These are phyloP conservation scores for Tanypteryx hageni DNA, from an alignment of 2,888 invertebrate species.

Conservation along the genomic window DNA sequence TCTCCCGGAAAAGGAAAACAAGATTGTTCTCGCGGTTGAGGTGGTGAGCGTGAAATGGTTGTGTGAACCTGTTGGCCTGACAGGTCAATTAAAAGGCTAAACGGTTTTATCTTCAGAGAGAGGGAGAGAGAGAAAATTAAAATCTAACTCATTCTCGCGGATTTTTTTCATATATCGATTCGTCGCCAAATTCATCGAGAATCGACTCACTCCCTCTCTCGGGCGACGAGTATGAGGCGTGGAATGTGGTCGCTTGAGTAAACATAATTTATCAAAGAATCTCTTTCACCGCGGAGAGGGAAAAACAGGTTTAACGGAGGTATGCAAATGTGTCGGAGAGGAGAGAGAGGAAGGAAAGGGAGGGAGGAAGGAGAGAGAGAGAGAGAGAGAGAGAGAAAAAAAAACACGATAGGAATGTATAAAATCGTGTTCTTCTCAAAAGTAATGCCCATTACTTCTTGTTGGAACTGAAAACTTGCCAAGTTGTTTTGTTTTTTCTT, in stretches of 20 bases:
- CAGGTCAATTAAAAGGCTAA: background rate
- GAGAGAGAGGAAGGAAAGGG: background rate
- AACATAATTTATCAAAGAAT: constrained; percentile 35
- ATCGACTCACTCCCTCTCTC: background rate
- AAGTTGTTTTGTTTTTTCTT: background rate
- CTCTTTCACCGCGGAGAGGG: constrained; percentile 13
- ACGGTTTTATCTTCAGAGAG: background rate
- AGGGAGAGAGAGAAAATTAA: background rate
- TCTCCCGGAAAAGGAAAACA: background rate
- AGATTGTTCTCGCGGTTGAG: background rate
- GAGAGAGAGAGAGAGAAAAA: background rate
- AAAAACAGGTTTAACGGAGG: constrained; percentile 24
- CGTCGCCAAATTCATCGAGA: background rate
- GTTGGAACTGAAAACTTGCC: constrained; percentile 18
- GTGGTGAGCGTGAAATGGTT: background rate
- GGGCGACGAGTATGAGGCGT: background rate
- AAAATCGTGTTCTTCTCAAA: constrained; percentile 28
- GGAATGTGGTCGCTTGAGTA: constrained; percentile 23
- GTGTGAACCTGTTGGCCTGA: constrained; percentile 16
- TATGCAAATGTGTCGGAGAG: background rate
- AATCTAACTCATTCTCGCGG: background rate
- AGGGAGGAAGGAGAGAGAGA: background rate
- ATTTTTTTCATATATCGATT: background rate
- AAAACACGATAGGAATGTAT: constrained; percentile 24
- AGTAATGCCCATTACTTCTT: constrained; percentile 2